Conservation (phyloP, 92 coral and sea anemone species). For the Pocillopora meandrina region DNA sequence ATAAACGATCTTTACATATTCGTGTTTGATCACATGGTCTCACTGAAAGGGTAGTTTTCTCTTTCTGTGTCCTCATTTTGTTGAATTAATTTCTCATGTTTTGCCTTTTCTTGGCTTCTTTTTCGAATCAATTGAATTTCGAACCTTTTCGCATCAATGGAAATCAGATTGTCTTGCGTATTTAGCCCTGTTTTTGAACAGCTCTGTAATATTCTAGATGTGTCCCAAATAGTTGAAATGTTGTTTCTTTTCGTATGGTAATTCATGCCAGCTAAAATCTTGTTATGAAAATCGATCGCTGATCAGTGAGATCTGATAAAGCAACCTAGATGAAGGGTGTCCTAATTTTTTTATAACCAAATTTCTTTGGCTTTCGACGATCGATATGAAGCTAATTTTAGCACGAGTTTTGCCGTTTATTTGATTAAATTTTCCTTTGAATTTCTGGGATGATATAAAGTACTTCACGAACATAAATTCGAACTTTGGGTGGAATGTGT, state of each 20-base stretch:
- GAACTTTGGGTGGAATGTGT: background rate
- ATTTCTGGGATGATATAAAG: background rate
- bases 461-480: background rate
- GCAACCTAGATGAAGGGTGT: background rate
- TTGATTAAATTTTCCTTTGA: slow-evolving; percentile 13
- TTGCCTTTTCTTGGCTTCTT: background rate
- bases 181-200: slow-evolving; percentile 10
- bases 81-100: background rate
- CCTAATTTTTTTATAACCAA: background rate
- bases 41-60: slow-evolving; percentile 20
- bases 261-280: slow-evolving; percentile 8
- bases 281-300: background rate
- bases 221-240: slow-evolving; percentile 17
- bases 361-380: background rate
- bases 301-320: background rate
- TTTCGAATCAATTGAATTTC: background rate
- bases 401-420: slow-evolving; percentile 7
- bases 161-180: background rate
- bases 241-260: slow-evolving; percentile 1
- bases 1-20: slow-evolving; percentile 2
- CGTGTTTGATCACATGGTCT: slow-evolving; percentile 45
- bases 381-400: background rate
- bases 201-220: slow-evolving; percentile 18
- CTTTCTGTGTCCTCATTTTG: slow-evolving; percentile 1
- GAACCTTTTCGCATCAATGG: background rate